phyloP scores from a whole-genome alignment of 92 coral and sea anemone species.

The Chrysogorgia sp. region DNA sequence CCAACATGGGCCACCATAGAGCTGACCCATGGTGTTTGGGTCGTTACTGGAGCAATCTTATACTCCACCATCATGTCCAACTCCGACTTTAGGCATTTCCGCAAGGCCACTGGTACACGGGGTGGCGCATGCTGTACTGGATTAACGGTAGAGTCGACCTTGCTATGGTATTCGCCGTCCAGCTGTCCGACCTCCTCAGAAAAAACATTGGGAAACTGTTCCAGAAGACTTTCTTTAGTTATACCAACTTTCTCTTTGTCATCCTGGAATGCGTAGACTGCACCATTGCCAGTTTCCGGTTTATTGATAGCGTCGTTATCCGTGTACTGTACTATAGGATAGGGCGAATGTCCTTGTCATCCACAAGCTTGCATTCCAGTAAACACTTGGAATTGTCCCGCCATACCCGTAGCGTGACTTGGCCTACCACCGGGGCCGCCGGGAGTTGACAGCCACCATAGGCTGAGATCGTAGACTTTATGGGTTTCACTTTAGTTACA shows the following conservation, averaged over 20 bases:
- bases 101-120: constrained; percentile 42
- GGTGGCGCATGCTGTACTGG: constrained; percentile 37
- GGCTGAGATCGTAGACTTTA: constrained; percentile 54
- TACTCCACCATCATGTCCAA: constrained; percentile 25
- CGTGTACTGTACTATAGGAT: constrained; percentile 67
- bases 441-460: constrained; percentile 64
- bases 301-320: constrained; percentile 61
- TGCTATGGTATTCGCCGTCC: constrained; percentile 43
- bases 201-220: constrained; percentile 55
- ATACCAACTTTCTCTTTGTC: not conserved
- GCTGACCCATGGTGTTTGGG: constrained; percentile 31
- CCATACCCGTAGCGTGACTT: constrained; percentile 55
- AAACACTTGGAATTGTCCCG: constrained; percentile 39
- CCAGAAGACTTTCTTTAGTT: constrained; percentile 11
- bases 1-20: too few species aligned
- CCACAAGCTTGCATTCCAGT: constrained; percentile 60
- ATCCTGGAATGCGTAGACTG: not conserved
- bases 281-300: not conserved
- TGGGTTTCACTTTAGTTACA: constrained; percentile 45
- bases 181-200: constrained; percentile 37
- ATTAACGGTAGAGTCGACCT: constrained; percentile 21
- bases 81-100: constrained; percentile 28
- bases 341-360: constrained; percentile 65
- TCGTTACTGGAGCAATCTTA: constrained; percentile 30
- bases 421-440: constrained; percentile 64